These are phyloP conservation scores for Centropus unirufus DNA, from an alignment of 2,113 vertebrate species.

Conservation along the genomic window DNA sequence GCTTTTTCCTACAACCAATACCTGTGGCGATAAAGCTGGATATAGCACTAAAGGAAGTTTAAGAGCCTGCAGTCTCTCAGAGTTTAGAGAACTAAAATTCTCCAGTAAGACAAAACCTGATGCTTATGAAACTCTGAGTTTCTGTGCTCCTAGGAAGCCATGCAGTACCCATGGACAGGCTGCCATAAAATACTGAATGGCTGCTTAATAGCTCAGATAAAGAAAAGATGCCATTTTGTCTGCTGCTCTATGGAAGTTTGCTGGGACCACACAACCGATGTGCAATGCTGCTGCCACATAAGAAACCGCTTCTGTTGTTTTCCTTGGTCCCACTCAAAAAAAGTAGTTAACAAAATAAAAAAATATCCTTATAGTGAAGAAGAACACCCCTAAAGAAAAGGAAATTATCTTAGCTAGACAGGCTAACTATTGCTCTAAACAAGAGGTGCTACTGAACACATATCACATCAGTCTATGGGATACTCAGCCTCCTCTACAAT, in stretches of 20 bases:
- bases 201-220: conserved; percentile 12
- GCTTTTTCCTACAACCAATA: background rate
- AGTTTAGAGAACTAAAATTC: background rate
- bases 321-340: background rate
- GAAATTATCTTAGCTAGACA: background rate
- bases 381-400: background rate
- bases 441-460: background rate
- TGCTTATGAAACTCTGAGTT: background rate
- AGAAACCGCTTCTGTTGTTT: background rate
- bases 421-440: background rate
- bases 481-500: background rate
- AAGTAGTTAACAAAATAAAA: background rate
- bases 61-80: background rate
- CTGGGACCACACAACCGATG: background rate
- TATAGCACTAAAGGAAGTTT: background rate
- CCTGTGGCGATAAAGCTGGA: background rate
- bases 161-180: background rate
- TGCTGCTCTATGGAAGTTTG: conserved; percentile 10
- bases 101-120: background rate
- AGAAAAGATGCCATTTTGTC: conserved; percentile 2
- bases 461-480: background rate
- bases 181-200: background rate
- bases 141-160: background rate
- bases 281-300: background rate
- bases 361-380: background rate